Conservation (phyloP, 1,140 invertebrate genomes). For the Sitodiplosis mosellana region DNA sequence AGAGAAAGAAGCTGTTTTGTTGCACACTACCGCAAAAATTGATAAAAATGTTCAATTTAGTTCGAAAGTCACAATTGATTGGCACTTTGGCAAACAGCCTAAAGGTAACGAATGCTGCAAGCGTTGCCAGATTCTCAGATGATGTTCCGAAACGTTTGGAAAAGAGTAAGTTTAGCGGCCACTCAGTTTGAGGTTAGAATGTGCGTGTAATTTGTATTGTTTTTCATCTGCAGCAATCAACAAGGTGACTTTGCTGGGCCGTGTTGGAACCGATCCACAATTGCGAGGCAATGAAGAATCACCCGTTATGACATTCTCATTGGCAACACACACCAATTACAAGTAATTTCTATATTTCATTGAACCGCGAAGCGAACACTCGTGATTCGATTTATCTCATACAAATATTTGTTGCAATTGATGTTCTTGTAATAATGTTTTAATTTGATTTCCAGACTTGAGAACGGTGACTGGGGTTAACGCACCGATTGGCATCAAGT, state of each 20-base stretch:
- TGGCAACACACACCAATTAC: slow-evolving; percentile 78
- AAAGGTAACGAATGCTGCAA: neutral
- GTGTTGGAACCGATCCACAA: slow-evolving; percentile 73
- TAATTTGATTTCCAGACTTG: slow-evolving; percentile 13
- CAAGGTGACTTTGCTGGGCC: slow-evolving; percentile 65
- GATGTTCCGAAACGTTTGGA: slow-evolving; percentile 17
- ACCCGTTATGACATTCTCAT: slow-evolving; percentile 73
- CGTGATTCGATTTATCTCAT: too few species aligned
- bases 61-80: too few species aligned
- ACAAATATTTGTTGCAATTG: too few species aligned
- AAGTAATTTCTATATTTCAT: too few species aligned
- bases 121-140: slow-evolving; percentile 5
- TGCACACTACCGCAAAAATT: too few species aligned
- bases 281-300: slow-evolving; percentile 60
- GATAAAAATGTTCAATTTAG: too few species aligned
- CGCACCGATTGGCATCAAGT: slow-evolving; percentile 83
- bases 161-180: slow-evolving; percentile 15
- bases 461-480: slow-evolving; percentile 57
- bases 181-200: neutral
- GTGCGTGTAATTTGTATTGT: neutral
- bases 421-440: neutral
- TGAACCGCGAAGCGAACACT: too few species aligned
- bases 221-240: slow-evolving; percentile 66
- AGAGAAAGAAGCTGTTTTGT: too few species aligned
- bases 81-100: too few species aligned